A percentile compares a stretch with the other conserved stretches of the same genome.
phyloP scores from a whole-genome alignment of 2,113 vertebrate genomes.

The Blennius ocellaris region DNA sequence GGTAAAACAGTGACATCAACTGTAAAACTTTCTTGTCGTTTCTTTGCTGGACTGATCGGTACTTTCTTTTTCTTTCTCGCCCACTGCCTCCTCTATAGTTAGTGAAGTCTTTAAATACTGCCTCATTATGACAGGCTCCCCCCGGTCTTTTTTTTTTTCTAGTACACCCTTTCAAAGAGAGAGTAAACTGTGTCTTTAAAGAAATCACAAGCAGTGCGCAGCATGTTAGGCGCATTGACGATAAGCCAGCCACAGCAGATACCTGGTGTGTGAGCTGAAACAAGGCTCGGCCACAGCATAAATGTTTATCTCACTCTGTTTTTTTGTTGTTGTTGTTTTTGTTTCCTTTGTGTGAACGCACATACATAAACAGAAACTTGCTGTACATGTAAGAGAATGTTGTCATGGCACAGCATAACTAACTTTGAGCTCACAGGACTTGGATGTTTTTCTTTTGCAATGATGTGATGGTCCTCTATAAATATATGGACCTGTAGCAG shows the following conservation, averaged over 20 bases:
- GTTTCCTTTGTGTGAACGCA: conserved; percentile 16
- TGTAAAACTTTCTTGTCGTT: conserved; percentile 32
- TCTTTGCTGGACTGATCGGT: conserved; percentile 4
- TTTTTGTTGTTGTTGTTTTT: conserved; percentile 4
- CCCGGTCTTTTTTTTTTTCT: conserved; percentile 46
- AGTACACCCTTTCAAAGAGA: conserved; percentile 53
- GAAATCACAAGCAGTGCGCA: conserved; percentile 58
- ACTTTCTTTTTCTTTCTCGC: neutral
- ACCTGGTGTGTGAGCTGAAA: conserved; percentile 56
- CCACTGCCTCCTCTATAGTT: conserved; percentile 31
- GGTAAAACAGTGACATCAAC: conserved; percentile 76
- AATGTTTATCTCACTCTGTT: conserved; percentile 11
- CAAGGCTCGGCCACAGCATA: conserved; percentile 34
- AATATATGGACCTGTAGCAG: conserved; percentile 29
- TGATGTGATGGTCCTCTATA: conserved; percentile 15
- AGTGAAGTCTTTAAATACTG: conserved; percentile 58
- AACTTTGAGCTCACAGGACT: conserved; percentile 55
- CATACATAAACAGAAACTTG: conserved; percentile 15
- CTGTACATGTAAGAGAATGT: conserved; percentile 27
- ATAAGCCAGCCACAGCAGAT: conserved; percentile 50
- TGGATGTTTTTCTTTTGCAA: conserved; percentile 37
- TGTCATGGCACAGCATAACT: conserved; percentile 53
- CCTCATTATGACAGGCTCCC: conserved; percentile 67
- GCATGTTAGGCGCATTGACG: conserved; percentile 54
- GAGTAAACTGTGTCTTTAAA: conserved; percentile 58